Percentiles rank a stretch among this genome's conserved stretches.
phyloP scores from a whole-genome alignment of 2,797 vertebrate genomes.

The Aplochiton taeniatus region DNA sequence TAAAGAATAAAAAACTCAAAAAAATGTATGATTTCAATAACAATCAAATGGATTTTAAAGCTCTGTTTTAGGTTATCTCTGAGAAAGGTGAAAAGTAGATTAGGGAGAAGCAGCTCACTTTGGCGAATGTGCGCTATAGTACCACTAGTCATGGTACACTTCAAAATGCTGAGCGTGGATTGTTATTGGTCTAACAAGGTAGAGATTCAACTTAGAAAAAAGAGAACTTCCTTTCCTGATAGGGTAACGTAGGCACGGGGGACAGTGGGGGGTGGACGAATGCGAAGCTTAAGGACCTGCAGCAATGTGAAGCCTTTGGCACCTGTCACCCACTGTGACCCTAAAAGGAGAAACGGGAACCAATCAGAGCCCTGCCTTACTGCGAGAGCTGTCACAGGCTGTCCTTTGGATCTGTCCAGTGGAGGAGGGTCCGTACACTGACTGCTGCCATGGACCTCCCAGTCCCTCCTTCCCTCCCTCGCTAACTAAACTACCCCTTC shows the following conservation, averaged over 20 bases:
- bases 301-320: constrained; percentile 50
- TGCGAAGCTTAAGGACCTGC: constrained; percentile 64
- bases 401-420: constrained; percentile 57
- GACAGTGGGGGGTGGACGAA: constrained; percentile 57
- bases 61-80: background rate
- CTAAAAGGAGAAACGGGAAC: constrained; percentile 80
- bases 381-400: constrained; percentile 43
- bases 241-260: constrained; percentile 34
- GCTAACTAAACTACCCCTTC: constrained; percentile 7
- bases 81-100: constrained; percentile 43
- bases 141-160: constrained; percentile 60
- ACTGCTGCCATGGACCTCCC: constrained; percentile 23
- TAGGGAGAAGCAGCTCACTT: constrained; percentile 28
- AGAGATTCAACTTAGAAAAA: constrained; percentile 22
- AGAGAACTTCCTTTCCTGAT: constrained; percentile 40
- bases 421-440: constrained; percentile 55
- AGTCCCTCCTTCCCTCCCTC: constrained; percentile 12
- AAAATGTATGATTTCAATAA: too few relatives aligned
- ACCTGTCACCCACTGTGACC: constrained; percentile 75
- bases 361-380: constrained; percentile 68
- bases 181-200: constrained; percentile 37
- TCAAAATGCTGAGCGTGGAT: constrained; percentile 40
- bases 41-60: too few relatives aligned
- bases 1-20: too few relatives aligned
- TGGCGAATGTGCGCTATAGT: constrained; percentile 27